Base-by-base conservation (phyloP, 2,888 invertebrate species). In the Hofmannophila pseudospretella region DNA sequence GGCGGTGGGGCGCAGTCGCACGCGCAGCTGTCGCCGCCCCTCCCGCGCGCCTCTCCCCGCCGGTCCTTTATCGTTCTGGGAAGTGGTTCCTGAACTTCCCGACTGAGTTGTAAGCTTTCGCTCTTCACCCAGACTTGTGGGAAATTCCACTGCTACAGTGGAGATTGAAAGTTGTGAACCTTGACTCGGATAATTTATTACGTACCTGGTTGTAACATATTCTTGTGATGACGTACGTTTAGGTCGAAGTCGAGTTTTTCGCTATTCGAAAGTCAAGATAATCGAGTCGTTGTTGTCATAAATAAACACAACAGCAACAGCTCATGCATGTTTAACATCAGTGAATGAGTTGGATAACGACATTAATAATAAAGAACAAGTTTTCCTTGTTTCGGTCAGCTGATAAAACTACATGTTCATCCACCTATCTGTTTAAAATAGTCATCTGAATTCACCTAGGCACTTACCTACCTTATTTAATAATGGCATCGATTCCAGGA, bases 31-130 rank as follows among this genome's bases (percentile, higher is more conserved):
- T 78, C 82, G 77, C 69, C 66, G 67, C 69, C 66, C 67, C 52
- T 60, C 49, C 62, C 58, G 47, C 61, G 32, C 52, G 45, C 58
- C 42, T 40, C 45, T 48, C 60, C 66, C 65, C 68, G 57, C 59
- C 61, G 72, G 73, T 79, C 81, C 82, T 78, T 77, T 79, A 81
- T 82, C 84, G 84, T 85, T 85, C 85, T 85, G 84, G 85, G 85
- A 84, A 86, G 81, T 84, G 81, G 85, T 84, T 86, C 85, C 85
- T 82, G 77, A 81, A 72, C 82, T 84, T 86, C 85, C 85, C 85
- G 74, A 69, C 67, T 55, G 72, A 67, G 80, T 77, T 80, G 72
- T 62, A 73, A 65, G 48, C 56, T 49, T 41, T 43, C 58, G 60
- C 58, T 56, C 60, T 66, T 60, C 58, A 57, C 57, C 65, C 50